Base-by-base conservation (phyloP, 2,113 vertebrate species). In the Platysteira castanea region DNA sequence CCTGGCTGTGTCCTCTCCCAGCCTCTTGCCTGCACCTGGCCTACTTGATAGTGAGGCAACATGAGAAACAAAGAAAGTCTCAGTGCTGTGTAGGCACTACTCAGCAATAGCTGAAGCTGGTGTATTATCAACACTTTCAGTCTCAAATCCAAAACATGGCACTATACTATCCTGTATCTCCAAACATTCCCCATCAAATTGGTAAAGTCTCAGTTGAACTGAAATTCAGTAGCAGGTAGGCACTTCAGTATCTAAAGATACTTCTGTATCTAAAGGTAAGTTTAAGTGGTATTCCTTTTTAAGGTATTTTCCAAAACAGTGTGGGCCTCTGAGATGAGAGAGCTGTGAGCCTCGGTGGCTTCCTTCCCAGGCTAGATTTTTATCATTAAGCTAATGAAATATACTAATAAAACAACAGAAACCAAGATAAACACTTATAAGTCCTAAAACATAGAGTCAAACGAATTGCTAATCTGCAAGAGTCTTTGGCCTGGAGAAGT, bases 121-220 rank as follows among this genome's bases (percentile, higher is more conserved):
- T 39, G 13, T 39, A 24, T n/a, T 60, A 53, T 12, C 33, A n/a
- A 28, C 22, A n/a, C 19, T 57, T 73, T 44, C 31, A 24, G 60
- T 53, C 37, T 89, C 30, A 52, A 30, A 89, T 47, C 5, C 31
- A 42, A 65, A 91, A 71, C 35, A 22, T 3, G 24, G 61, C 22
- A n/a, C 15, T 15, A 1, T 39, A 52, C 0, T 1, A 19, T 19
- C 28, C 6, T n/a, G n/a, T n/a, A 41, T 41, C 19, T 87, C 37
- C 31, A 57, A 18, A 75, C 13, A 14, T 50, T 57, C 24, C 26
- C 21, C 50, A 21, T 24, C 10, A 77, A 41, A 6, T 65, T 68
- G 4, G 4, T n/a, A n/a, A n/a, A 7, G 8, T 54, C 18, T 70
- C 16, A 26, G n/a, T 67, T 54, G 24, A 33, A 21, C 0, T 82